Conservation (phyloP, 2,797 vertebrate genomes). For the Cyclopterus lumpus region DNA sequence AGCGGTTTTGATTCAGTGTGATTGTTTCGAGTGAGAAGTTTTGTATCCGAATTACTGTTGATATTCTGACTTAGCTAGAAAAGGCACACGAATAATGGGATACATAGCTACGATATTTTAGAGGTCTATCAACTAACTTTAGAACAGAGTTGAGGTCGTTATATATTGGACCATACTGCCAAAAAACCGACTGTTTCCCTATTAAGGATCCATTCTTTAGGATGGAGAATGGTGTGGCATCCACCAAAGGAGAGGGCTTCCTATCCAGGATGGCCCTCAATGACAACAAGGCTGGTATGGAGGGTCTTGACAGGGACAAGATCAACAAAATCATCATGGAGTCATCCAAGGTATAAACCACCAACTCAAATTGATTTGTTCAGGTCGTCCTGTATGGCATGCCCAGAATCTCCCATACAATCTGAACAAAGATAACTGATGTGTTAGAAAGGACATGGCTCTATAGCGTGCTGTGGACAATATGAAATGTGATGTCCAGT, state of each 20-base stretch:
- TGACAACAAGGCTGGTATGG: constrained; percentile 99
- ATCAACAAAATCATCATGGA: constrained; percentile 99
- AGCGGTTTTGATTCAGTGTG: background rate
- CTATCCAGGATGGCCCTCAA: constrained; percentile 95
- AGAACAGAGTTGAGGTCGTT: background rate
- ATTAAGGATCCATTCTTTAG: background rate
- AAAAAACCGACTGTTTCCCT: background rate
- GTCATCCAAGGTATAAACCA: constrained; percentile 88
- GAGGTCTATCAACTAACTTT: background rate
- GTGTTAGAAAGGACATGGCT: constrained; percentile 12
- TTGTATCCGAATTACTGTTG: background rate
- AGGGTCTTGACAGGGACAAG: constrained; percentile 95
- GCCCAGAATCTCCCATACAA: background rate
- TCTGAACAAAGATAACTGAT: background rate
- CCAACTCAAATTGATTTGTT: background rate
- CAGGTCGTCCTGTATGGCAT: background rate
- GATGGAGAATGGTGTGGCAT: constrained; percentile 63
- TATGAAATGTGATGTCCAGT: constrained; percentile 17
- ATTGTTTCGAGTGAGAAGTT: background rate
- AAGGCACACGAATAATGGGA: background rate
- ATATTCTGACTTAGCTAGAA: background rate
- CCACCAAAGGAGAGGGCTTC: constrained; percentile 75
- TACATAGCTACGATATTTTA: background rate
- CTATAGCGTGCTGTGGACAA: background rate
- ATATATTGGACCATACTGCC: background rate